These are phyloP conservation scores for Heliconius hortense DNA, from an alignment of 2,888 invertebrate species.

Conservation along the genomic window DNA sequence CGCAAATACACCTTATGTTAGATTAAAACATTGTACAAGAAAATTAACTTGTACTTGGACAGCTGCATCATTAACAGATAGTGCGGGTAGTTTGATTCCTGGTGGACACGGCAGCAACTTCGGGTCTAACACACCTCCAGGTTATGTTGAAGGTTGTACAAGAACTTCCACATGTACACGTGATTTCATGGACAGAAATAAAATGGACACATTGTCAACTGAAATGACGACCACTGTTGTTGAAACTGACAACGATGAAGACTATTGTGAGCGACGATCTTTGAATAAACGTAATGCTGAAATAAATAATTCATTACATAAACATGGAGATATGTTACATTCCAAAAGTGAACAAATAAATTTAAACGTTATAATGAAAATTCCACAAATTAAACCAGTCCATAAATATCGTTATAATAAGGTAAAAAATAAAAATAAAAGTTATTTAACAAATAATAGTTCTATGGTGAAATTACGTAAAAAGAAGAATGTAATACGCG, in stretches of 20 bases:
- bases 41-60: conserved; percentile 76
- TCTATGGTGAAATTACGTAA: not conserved
- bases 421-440: conserved; percentile 37
- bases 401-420: conserved; percentile 30
- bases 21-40: conserved; percentile 67
- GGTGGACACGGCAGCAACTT: conserved; percentile 43
- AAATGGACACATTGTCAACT: conserved; percentile 51
- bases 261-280: conserved; percentile 71
- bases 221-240: conserved; percentile 35
- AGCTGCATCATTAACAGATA: conserved; percentile 52
- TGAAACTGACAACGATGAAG: conserved; percentile 54
- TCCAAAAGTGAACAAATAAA: not conserved
- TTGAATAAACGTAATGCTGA: conserved; percentile 59
- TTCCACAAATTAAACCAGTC: not conserved
- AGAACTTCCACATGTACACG: conserved; percentile 74
- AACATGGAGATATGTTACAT: conserved; percentile 29
- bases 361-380: not conserved
- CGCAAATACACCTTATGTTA: conserved; percentile 59
- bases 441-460: conserved; percentile 4
- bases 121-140: conserved; percentile 65
- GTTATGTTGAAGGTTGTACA: conserved; percentile 72
- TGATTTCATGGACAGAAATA: conserved; percentile 66
- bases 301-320: conserved; percentile 30
- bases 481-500: conserved; percentile 31
- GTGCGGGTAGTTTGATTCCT: conserved; percentile 49